Evolutionary conservation across 2,797 vertebrate genomes (phyloP), one percentile per base, ranked within the genome.

Genomic region (Threskiornis aethiopicus): DNA sequence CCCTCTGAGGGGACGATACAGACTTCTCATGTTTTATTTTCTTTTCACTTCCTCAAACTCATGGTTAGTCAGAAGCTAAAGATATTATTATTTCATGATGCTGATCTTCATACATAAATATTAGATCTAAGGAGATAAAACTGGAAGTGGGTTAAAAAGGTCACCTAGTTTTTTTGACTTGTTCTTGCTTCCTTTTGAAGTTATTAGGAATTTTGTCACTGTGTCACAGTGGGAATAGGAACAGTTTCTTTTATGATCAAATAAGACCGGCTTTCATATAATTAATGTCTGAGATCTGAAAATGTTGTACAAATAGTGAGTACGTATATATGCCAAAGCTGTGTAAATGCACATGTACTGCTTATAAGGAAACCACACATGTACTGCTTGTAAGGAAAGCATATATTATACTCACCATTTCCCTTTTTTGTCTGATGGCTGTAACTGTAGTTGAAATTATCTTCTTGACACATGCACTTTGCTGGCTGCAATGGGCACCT

Each of bases 51-150:
- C n/a, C 29, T 81, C 49, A 81, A 47, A 64, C 17, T 37, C 33
- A 24, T n/a, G 4, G n/a, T 41, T 87, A 87, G 59, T 52, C 33
- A 80, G 71, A 92, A 10, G 2, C 13, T 33, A 33, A 90, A 51
- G 20, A 6, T 62, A 57, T 71, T 83, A 65, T 70, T 94, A 81
- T 86, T 96, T 84, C 31, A 82, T 69, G 42, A 88, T 49, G 26
- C 31, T 80, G 52, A 64, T 81, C 13, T 88, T 91, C 41, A 51
- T 76, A 59, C 18, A 71, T 37, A 81, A 85, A 70, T 71, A 86
- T 64, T 77, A 81, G 47, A 54, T 77, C 51, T 90, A 83, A 84
- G 59, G 65, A 22, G 21, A 2, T 21, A 77, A 89, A 92, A 59
- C 44, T 75, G 26, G 13, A 54, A 83, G 18, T 9, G 16, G 16